Evolutionary conservation across 2,113 vertebrate genomes (phyloP).

Genomic region (Crotalus helleri): DNA sequence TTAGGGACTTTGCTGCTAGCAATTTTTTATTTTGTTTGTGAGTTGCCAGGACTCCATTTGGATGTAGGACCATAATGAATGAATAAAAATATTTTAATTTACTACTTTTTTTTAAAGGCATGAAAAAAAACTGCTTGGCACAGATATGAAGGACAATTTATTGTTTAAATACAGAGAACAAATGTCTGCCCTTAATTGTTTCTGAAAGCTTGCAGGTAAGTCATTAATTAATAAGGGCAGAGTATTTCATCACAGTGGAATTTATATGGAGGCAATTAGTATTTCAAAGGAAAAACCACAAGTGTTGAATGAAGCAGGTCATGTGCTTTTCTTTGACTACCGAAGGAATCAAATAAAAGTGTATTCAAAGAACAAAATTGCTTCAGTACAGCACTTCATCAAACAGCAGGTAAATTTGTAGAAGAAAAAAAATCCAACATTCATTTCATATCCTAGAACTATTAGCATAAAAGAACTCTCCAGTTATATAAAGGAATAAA

Average conservation of each 20-base stretch:
- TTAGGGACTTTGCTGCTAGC: background rate
- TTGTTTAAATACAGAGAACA: background rate
- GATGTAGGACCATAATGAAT: background rate
- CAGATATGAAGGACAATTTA: background rate
- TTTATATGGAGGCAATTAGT: background rate
- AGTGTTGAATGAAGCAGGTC: background rate
- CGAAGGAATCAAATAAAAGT: background rate
- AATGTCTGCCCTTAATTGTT: background rate
- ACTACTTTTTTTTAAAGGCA: background rate
- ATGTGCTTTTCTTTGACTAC: background rate
- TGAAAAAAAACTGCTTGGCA: background rate
- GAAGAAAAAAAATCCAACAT: background rate
- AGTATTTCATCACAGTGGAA: background rate
- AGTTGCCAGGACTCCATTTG: background rate
- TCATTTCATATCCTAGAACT: background rate
- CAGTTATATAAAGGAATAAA: background rate
- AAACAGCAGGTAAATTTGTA: background rate
- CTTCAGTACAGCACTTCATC: background rate
- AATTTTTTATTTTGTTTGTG: background rate
- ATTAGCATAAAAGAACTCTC: background rate
- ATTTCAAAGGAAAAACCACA: background rate
- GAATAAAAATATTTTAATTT: background rate
- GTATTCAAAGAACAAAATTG: background rate
- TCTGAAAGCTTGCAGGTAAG: background rate
- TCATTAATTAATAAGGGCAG: background rate